Evolutionary conservation across 2,797 vertebrate species (phyloP).

Genomic region (Taeniopygia guttata): DNA sequence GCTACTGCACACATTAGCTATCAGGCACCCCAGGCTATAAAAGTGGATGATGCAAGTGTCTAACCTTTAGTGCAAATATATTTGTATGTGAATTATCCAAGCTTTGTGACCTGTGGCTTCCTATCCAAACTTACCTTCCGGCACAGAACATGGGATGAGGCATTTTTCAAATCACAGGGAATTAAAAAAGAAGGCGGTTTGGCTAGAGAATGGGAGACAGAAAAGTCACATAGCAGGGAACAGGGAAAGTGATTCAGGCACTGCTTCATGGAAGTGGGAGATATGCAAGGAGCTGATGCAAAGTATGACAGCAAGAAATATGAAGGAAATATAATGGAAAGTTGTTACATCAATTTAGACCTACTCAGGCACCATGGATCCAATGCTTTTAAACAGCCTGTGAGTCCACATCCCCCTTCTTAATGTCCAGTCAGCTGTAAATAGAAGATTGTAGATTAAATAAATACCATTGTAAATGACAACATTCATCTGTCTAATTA

Average conservation of each 20-base stretch:
- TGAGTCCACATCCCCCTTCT: neutral
- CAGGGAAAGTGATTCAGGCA: neutral
- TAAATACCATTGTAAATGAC: neutral
- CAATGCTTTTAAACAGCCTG: neutral
- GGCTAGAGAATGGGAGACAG: neutral
- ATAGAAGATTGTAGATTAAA: neutral
- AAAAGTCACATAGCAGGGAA: neutral
- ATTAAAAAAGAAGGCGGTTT: neutral
- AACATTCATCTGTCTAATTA: slow-evolving; percentile 30
- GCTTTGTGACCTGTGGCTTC: neutral
- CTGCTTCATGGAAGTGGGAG: neutral
- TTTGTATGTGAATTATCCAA: neutral
- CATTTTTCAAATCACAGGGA: neutral
- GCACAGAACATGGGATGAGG: neutral
- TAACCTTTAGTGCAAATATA: slow-evolving; percentile 3
- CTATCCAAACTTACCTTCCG: neutral
- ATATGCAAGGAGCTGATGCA: neutral
- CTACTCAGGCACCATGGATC: neutral
- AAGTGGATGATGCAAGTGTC: neutral
- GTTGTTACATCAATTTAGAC: neutral
- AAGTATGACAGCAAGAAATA: neutral
- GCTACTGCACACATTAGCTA: neutral
- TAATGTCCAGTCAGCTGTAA: neutral
- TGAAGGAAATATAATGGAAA: neutral
- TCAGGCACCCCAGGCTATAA: neutral